Conservation (phyloP, 2,797 vertebrate genomes). For the Premnoplex brunnescens region DNA sequence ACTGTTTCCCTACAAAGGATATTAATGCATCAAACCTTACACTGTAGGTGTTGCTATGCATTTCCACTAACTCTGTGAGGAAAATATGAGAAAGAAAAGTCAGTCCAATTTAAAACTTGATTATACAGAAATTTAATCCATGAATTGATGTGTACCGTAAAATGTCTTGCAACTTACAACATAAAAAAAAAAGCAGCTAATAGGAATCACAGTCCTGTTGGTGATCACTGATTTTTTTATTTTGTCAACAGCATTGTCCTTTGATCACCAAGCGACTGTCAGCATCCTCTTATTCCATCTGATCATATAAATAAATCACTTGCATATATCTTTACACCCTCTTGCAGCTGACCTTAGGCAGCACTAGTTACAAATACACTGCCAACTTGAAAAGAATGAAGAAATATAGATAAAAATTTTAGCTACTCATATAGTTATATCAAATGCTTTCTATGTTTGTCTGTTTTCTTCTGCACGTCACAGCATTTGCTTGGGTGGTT, state of each 20-base stretch:
- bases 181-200: neutral
- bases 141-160: neutral
- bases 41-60: neutral
- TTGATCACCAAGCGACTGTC: neutral
- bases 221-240: neutral
- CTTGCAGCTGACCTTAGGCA: neutral
- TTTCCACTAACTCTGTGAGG: slow-evolving; percentile 35
- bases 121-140: neutral
- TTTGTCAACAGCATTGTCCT: neutral
- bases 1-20: neutral
- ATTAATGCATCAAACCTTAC: neutral
- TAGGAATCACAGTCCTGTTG: neutral
- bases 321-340: neutral
- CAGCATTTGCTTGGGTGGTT: neutral
- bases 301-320: neutral
- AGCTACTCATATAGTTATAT: neutral
- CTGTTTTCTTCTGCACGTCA: neutral
- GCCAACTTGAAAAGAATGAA: neutral
- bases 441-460: neutral
- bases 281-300: neutral
- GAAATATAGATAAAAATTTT: neutral
- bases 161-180: neutral
- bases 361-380: neutral
- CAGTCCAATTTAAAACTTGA: neutral
- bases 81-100: neutral